phyloP scores from a whole-genome alignment of 2,113 vertebrate genomes.

The Cromileptes altivelis region DNA sequence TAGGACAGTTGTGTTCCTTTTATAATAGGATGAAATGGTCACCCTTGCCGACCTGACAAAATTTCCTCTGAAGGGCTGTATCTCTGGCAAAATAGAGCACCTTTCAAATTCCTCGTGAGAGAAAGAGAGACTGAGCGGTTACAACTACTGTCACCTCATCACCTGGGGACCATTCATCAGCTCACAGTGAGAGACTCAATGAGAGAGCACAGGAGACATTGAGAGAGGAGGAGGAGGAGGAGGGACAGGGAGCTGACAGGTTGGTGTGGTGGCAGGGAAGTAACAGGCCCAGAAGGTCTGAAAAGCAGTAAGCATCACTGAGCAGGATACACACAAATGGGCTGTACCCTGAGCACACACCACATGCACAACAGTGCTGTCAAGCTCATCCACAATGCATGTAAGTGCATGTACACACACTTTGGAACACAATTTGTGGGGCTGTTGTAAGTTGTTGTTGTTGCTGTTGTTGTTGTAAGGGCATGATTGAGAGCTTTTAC shows the following conservation, averaged over 20 bases:
- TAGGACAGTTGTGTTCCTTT: background rate
- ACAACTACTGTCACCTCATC: constrained; percentile 66
- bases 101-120: constrained; percentile 47
- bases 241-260: constrained; percentile 48
- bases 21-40: background rate
- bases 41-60: background rate
- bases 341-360: constrained; percentile 42
- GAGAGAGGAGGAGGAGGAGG: constrained; percentile 5
- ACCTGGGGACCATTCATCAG: constrained; percentile 70
- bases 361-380: constrained; percentile 3
- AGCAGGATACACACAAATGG: constrained; percentile 39
- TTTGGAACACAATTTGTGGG: background rate
- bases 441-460: background rate
- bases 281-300: constrained; percentile 55
- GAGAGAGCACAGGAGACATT: background rate
- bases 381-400: constrained; percentile 30
- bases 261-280: constrained; percentile 36
- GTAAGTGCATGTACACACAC: background rate
- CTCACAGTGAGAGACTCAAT: constrained; percentile 23
- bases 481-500: constrained; percentile 23
- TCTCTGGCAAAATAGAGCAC: constrained; percentile 53
- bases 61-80: constrained; percentile 14
- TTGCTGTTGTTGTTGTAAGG: background rate
- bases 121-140: constrained; percentile 58
- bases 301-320: constrained; percentile 53